Evolutionary conservation across 2,888 invertebrate species (phyloP).

Genomic region (Hydropsyche betteni): DNA sequence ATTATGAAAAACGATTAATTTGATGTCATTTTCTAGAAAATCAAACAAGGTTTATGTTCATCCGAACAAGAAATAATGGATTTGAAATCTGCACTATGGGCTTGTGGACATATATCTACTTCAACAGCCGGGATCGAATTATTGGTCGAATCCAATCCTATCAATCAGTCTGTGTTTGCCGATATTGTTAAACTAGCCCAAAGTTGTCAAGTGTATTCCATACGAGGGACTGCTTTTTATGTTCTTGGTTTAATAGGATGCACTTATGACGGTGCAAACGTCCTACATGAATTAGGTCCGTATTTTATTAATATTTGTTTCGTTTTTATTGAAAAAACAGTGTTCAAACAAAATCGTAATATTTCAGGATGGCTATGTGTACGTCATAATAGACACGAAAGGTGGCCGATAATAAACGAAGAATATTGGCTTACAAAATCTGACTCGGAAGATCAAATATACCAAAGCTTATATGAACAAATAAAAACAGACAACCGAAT

Average conservation of each 20-base stretch:
- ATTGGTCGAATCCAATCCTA: slow-evolving; percentile 67
- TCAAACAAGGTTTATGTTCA: slow-evolving; percentile 65
- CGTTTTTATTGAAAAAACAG: slow-evolving; percentile 18
- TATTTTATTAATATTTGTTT: neutral
- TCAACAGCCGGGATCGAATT: slow-evolving; percentile 80
- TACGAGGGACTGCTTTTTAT: slow-evolving; percentile 90
- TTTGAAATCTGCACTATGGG: slow-evolving; percentile 91
- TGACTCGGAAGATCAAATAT: slow-evolving; percentile 59
- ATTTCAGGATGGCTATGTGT: slow-evolving; percentile 76
- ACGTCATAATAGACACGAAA: slow-evolving; percentile 78
- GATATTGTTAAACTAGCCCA: slow-evolving; percentile 75
- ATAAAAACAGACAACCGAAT: slow-evolving; percentile 57
- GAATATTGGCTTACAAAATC: slow-evolving; percentile 66
- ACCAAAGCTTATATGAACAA: slow-evolving; percentile 57
- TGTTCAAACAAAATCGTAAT: neutral
- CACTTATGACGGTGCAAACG: slow-evolving; percentile 83
- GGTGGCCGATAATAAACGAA: slow-evolving; percentile 79
- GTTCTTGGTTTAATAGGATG: slow-evolving; percentile 86
- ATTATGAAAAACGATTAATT: no score
- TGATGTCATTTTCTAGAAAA: slow-evolving; percentile 37
- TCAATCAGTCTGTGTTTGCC: slow-evolving; percentile 62
- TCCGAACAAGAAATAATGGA: slow-evolving; percentile 77
- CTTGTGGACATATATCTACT: slow-evolving; percentile 82
- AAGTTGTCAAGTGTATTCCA: slow-evolving; percentile 83
- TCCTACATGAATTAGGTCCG: slow-evolving; percentile 73